phyloP scores from a whole-genome alignment of 2,113 vertebrate species.

The Calypte anna region DNA sequence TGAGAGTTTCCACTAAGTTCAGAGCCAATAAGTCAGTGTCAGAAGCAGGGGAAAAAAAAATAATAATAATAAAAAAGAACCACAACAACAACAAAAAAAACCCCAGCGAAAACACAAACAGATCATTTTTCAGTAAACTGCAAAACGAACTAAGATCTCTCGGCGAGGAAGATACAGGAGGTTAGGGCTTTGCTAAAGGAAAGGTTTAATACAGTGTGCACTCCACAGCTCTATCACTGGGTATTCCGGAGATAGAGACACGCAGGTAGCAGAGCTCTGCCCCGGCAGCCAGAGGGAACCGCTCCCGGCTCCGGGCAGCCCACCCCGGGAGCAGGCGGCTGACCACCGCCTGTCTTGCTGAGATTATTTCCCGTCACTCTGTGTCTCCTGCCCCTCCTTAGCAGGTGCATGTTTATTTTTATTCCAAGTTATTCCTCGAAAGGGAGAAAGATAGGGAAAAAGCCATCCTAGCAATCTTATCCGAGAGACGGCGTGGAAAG shows the following conservation, averaged over 20 bases:
- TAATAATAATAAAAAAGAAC: too few species aligned
- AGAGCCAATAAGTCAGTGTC: conserved; percentile 77
- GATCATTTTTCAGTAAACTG: conserved; percentile 71
- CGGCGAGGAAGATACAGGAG: not conserved
- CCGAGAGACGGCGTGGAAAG: not conserved
- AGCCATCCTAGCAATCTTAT: not conserved
- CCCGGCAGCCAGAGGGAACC: not conserved
- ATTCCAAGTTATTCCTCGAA: not conserved
- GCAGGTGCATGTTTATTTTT: conserved; percentile 24
- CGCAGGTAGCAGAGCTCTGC: not conserved
- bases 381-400: not conserved
- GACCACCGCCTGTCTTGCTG: not conserved
- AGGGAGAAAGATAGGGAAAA: not conserved
- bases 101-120: conserved; percentile 69
- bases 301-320: too few species aligned
- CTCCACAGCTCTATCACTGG: conserved; percentile 49
- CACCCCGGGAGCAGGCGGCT: not conserved
- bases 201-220: not conserved
- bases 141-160: conserved; percentile 46
- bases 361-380: not conserved
- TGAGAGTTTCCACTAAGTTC: conserved; percentile 75
- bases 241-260: not conserved
- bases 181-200: conserved; percentile 16
- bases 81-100: too few species aligned
- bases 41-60: conserved; percentile 36